Base-by-base conservation (phyloP, 2,888 invertebrate species). In the Nebria brevicollis region DNA sequence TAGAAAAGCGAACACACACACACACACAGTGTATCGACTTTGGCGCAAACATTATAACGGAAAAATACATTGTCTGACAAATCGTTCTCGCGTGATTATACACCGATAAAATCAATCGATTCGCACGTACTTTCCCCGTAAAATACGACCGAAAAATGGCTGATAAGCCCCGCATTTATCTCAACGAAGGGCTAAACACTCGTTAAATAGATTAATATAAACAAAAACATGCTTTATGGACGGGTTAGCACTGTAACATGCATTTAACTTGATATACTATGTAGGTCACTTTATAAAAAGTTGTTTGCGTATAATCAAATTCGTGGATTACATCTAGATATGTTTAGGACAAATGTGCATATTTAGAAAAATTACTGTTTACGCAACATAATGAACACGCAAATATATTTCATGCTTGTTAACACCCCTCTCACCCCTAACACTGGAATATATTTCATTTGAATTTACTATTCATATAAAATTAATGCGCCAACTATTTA, bases 401-500 rank as follows among this genome's bases (percentile, higher is more conserved):
- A 72, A 75, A 34, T 64, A 7, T 66, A 7, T 66, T 10, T 41
- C 77, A 34, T 54, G 72, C n/a, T 8, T 65, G 43, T 75, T 79
- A 34, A 34, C 34, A 5, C 34, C 34, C 34, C 4, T 34, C 4
- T 34, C 34, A 34, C 34, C 4, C 34, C 34, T 34, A 34, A 5
- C 34, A 5, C 34, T 34, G 34, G 1, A 34, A 5, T 34, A 34
- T 34, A 74, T 79, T 64, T 74, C 66, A 66, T 79, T 74, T 73
- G 74, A 79, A 79, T 79, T 70, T 75, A 79, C 5, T 4, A 1
- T 34, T 79, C 75, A 75, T 70, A 79, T 79, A 79, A 79, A 79
- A 79, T 79, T 74, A 79, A 79, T 79, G 79, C 74, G 66, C 34
- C 68, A 79, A 79, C 75, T 79, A 79, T 79, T 73, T 74, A 65